A percentile compares a stretch with the other conserved stretches of the same genome.
These are phyloP conservation scores for Carassius auratus DNA, from an alignment of 2,113 vertebrate species.

Conservation along the genomic window DNA sequence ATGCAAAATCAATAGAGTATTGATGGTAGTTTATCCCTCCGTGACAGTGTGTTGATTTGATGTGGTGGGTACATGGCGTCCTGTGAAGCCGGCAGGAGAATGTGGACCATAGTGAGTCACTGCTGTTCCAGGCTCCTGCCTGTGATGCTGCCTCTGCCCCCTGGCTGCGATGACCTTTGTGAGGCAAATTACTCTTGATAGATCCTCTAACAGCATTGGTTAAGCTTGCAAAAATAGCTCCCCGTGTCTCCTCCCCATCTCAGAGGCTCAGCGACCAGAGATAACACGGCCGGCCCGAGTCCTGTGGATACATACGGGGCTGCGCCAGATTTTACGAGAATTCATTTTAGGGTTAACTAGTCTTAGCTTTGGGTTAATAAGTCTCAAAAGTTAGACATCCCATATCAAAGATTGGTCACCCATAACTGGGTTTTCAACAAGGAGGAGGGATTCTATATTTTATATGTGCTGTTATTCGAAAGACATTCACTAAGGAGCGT, in stretches of 20 bases:
- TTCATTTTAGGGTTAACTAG: slow-evolving; percentile 16
- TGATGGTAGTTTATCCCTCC: slow-evolving; percentile 4
- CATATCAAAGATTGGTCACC: slow-evolving; percentile 19
- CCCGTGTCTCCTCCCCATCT: background rate
- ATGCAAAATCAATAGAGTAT: slow-evolving; percentile 27
- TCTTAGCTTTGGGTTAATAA: slow-evolving; percentile 19
- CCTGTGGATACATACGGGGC: slow-evolving; percentile 30
- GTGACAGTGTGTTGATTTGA: slow-evolving; percentile 30
- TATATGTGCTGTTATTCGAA: background rate
- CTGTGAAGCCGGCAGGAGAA: slow-evolving; percentile 34
- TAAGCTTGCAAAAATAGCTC: slow-evolving; percentile 43
- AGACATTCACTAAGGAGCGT: slow-evolving; percentile 2
- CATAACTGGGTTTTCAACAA: background rate
- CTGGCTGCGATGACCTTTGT: slow-evolving; percentile 40
- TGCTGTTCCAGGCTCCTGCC: slow-evolving; percentile 24
- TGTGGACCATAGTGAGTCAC: slow-evolving; percentile 45
- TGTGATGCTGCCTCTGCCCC: slow-evolving; percentile 42
- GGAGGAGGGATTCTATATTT: background rate
- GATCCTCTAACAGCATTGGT: slow-evolving; percentile 33
- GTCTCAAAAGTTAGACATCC: background rate
- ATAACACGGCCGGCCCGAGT: background rate
- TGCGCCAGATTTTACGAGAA: background rate
- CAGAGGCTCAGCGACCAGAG: slow-evolving; percentile 21
- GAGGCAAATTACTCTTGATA: slow-evolving; percentile 52
- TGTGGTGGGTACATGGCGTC: slow-evolving; percentile 35